Conservation (phyloP, 2,113 vertebrate genomes). For the Platichthys flesus region DNA sequence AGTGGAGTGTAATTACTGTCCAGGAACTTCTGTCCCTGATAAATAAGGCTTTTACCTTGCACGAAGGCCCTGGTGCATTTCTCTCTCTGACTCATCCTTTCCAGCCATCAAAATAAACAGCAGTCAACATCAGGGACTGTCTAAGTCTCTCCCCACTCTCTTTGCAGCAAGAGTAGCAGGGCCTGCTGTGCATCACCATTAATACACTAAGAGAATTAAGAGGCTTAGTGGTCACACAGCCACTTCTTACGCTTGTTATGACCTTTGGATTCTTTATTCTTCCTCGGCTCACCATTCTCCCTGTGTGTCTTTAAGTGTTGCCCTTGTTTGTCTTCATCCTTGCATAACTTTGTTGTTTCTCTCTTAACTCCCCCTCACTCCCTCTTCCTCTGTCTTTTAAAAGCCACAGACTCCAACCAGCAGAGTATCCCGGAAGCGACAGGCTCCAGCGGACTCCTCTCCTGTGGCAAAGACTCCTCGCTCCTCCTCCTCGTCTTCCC, state of each 20-base stretch:
- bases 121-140: conserved; percentile 38
- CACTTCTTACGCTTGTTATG: conserved; percentile 16
- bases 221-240: conserved; percentile 19
- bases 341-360: background rate
- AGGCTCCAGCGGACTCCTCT: conserved; percentile 36
- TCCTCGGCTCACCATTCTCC: background rate
- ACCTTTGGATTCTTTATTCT: background rate
- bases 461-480: conserved; percentile 61
- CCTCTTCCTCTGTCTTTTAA: background rate
- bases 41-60: conserved; percentile 40
- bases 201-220: conserved; percentile 57
- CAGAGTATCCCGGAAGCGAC: conserved; percentile 61
- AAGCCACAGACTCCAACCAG: conserved; percentile 57
- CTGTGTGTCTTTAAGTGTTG: background rate
- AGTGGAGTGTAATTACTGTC: background rate
- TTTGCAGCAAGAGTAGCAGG: conserved; percentile 29
- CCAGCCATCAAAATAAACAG: conserved; percentile 42
- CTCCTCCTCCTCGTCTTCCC: conserved; percentile 48
- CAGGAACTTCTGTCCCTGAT: conserved; percentile 18
- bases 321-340: background rate
- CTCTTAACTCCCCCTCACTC: background rate
- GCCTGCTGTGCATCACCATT: conserved; percentile 19
- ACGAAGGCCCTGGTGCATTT: background rate
- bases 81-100: conserved; percentile 52
- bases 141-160: conserved; percentile 28